Conservation (phyloP, 1,140 invertebrate genomes). For the Zophobas morio region DNA sequence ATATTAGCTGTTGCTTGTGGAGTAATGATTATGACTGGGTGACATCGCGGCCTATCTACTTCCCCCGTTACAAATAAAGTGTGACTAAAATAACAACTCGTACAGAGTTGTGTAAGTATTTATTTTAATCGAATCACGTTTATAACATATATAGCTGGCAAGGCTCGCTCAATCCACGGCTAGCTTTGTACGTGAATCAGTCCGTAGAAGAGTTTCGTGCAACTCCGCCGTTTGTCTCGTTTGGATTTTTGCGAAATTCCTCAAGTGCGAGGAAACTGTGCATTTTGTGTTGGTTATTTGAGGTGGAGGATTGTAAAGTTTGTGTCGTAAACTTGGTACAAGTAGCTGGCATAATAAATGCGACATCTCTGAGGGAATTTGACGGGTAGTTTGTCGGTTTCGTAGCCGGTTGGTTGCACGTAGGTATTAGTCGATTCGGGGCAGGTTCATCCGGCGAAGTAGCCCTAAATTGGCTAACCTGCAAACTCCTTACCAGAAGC, state of each 20-base stretch:
- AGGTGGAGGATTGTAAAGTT: slow-evolving; percentile 40
- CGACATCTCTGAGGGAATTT: slow-evolving; percentile 44
- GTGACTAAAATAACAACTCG: too few relatives aligned
- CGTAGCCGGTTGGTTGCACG: slow-evolving; percentile 40
- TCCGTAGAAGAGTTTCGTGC: slow-evolving; percentile 2
- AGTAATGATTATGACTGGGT: too few relatives aligned
- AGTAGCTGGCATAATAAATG: slow-evolving; percentile 45
- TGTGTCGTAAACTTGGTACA: slow-evolving; percentile 41
- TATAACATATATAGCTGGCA: too few relatives aligned
- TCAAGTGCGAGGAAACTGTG: slow-evolving; percentile 7
- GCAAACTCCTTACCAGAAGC: background rate
- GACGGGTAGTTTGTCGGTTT: slow-evolving; percentile 46
- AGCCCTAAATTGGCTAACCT: slow-evolving; percentile 30
- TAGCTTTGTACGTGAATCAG: background rate
- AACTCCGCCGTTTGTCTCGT: slow-evolving; percentile 4
- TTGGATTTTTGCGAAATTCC: slow-evolving; percentile 20
- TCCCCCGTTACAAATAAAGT: too few relatives aligned
- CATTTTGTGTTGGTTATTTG: slow-evolving; percentile 44
- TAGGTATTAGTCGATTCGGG: slow-evolving; percentile 45
- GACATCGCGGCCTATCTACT: too few relatives aligned
- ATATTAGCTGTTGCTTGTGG: too few relatives aligned
- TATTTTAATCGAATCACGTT: too few relatives aligned
- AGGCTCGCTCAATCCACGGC: too few relatives aligned
- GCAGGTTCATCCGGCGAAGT: slow-evolving; percentile 29
- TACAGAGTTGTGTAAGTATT: too few relatives aligned